Conservation (phyloP, 2,888 invertebrate species). For the Hypomecis atomaria region DNA sequence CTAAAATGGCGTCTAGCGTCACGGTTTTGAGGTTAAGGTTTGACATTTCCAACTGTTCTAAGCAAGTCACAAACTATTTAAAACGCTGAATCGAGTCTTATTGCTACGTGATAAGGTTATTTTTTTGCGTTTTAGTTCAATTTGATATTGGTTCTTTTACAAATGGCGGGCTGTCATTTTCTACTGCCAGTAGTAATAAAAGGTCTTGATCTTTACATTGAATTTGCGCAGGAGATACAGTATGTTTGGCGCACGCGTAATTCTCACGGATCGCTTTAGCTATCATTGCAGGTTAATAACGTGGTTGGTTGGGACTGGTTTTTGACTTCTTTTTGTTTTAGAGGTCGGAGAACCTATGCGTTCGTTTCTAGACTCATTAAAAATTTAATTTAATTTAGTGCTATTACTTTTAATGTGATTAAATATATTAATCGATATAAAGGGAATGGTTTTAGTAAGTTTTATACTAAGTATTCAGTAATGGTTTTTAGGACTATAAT, state of each 20-base stretch:
- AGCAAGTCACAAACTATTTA: slow-evolving; percentile 52
- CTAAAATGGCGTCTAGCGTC: slow-evolving; percentile 77
- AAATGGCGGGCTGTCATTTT: slow-evolving; percentile 64
- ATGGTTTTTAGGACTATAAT: too few species aligned
- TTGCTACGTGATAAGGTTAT: slow-evolving; percentile 50
- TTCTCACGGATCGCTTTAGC: slow-evolving; percentile 67
- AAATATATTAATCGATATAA: too few species aligned
- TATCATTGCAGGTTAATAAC: slow-evolving; percentile 63
- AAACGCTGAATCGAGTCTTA: slow-evolving; percentile 46
- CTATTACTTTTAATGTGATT: background rate
- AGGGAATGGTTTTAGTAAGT: too few species aligned
- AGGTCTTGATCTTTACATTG: slow-evolving; percentile 82
- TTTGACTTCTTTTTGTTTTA: slow-evolving; percentile 50
- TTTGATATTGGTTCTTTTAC: slow-evolving; percentile 51
- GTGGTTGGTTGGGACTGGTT: slow-evolving; percentile 50
- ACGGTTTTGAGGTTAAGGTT: slow-evolving; percentile 84
- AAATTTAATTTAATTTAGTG: background rate
- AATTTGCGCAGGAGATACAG: slow-evolving; percentile 61
- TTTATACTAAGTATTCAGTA: too few species aligned
- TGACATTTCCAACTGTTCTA: slow-evolving; percentile 78
- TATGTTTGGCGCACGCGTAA: slow-evolving; percentile 63
- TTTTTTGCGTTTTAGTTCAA: slow-evolving; percentile 47
- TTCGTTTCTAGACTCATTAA: slow-evolving; percentile 33
- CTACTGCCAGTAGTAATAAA: slow-evolving; percentile 63
- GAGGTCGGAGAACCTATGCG: slow-evolving; percentile 44